Percentiles rank a stretch among this genome's conserved stretches.
phyloP scores from a whole-genome alignment of 2,888 invertebrate genomes.

The Sarcophaga rosellei region DNA sequence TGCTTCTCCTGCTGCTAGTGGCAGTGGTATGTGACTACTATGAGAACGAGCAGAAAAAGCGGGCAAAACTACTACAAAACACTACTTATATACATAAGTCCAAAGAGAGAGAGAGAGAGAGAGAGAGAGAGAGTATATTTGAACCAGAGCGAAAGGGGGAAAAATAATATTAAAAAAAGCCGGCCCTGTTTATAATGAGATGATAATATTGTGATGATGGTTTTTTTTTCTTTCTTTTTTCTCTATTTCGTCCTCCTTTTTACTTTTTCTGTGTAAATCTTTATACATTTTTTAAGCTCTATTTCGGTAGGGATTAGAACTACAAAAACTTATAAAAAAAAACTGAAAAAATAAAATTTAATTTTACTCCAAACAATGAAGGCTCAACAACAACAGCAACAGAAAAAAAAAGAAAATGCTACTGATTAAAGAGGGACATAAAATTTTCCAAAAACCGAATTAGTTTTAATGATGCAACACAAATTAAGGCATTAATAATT shows the following conservation, averaged over 20 bases:
- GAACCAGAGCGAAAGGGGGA: not conserved
- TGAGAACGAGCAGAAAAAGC: not conserved
- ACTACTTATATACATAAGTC: not conserved
- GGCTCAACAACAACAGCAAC: not conserved
- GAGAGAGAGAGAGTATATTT: too few relatives aligned
- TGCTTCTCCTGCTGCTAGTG: not conserved
- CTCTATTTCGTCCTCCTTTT: too few relatives aligned
- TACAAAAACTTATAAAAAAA: not conserved
- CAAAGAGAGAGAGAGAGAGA: not conserved
- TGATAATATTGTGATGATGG: slow-evolving; percentile 57
- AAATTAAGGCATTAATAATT: too few relatives aligned
- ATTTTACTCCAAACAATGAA: slow-evolving; percentile 17
- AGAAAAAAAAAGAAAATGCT: too few relatives aligned
- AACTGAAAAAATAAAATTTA: not conserved
- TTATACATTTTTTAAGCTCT: slow-evolving; percentile 51
- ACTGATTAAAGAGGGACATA: too few relatives aligned
- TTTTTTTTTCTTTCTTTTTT: not conserved
- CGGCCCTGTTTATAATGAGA: slow-evolving; percentile 52
- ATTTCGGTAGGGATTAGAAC: slow-evolving; percentile 38
- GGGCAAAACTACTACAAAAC: not conserved
- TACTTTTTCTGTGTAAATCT: slow-evolving; percentile 36
- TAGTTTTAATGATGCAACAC: too few relatives aligned
- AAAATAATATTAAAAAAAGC: not conserved
- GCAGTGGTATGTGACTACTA: not conserved
- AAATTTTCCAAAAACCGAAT: too few relatives aligned